A percentile compares a stretch with the other conserved stretches of the same genome.
Evolutionary conservation across 2,888 invertebrate genomes (phyloP).

Genomic region (Biston betularia): DNA sequence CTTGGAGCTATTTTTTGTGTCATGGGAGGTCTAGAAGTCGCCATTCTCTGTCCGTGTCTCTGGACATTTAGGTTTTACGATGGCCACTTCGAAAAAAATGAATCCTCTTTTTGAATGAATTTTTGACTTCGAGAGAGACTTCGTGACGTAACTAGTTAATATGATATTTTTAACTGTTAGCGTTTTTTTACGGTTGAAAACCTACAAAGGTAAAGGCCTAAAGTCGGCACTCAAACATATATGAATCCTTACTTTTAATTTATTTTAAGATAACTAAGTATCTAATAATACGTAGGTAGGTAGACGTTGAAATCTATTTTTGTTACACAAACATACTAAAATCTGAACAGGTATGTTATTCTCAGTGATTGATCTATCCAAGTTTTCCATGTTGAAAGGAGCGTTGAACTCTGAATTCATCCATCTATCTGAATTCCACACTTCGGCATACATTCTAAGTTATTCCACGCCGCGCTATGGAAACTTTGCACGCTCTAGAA

Average conservation of each 20-base stretch:
- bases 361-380: conserved; percentile 12
- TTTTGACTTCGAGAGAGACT: no score
- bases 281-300: background rate
- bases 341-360: background rate
- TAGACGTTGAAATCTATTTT: conserved; percentile 1
- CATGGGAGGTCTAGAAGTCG: no score
- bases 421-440: conserved; percentile 2
- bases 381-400: conserved; percentile 11
- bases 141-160: no score
- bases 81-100: no score
- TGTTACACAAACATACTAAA: background rate
- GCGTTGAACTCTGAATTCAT: conserved; percentile 14
- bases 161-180: no score
- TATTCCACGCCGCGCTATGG: conserved; percentile 4
- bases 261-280: background rate
- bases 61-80: no score
- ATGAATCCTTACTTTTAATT: no score
- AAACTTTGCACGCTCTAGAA: conserved; percentile 8
- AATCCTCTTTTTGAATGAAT: no score
- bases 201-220: no score
- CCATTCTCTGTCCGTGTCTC: no score
- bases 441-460: background rate
- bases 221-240: no score
- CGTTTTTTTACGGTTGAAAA: no score
- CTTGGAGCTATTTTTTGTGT: background rate